Evolutionary conservation across 2,797 vertebrate genomes (phyloP).

Genomic region (Coregonus ussuriensis): DNA sequence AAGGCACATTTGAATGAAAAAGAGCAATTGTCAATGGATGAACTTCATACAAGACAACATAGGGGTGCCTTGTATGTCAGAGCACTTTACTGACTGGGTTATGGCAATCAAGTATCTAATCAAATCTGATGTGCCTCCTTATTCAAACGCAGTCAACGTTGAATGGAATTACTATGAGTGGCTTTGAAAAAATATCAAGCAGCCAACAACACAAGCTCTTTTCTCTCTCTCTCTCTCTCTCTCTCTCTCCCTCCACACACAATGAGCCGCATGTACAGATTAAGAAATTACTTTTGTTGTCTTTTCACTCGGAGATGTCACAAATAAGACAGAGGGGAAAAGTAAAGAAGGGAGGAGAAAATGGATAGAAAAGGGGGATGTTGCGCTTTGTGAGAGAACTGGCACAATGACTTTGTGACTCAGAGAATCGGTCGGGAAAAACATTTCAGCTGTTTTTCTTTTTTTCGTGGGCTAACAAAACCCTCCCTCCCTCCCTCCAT

Average conservation of each 20-base stretch:
- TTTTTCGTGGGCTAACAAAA: constrained; percentile 78
- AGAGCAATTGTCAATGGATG: constrained; percentile 71
- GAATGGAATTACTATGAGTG: constrained; percentile 58
- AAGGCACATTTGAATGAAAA: constrained; percentile 54
- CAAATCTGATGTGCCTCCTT: too few relatives aligned
- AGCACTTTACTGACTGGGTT: constrained; percentile 66
- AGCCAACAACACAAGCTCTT: constrained; percentile 45
- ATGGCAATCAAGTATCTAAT: constrained; percentile 62
- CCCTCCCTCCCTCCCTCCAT: constrained; percentile 75
- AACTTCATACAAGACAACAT: constrained; percentile 65
- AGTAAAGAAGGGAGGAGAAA: constrained; percentile 47
- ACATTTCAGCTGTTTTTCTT: constrained; percentile 62
- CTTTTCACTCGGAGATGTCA: constrained; percentile 82
- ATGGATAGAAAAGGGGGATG: constrained; percentile 63
- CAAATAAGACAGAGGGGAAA: constrained; percentile 74
- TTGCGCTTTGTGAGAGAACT: constrained; percentile 77
- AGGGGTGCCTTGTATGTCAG: constrained; percentile 48
- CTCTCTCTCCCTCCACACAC: constrained; percentile 39
- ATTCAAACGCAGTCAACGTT: constrained; percentile 77
- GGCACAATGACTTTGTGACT: constrained; percentile 84
- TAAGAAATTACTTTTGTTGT: constrained; percentile 84
- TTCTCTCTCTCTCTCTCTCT: not conserved
- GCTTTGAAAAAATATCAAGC: constrained; percentile 72
- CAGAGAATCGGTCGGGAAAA: constrained; percentile 67
- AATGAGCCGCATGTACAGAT: constrained; percentile 76